Evolutionary conservation across 2,888 invertebrate species (phyloP).

Genomic region (Erebia ligea): DNA sequence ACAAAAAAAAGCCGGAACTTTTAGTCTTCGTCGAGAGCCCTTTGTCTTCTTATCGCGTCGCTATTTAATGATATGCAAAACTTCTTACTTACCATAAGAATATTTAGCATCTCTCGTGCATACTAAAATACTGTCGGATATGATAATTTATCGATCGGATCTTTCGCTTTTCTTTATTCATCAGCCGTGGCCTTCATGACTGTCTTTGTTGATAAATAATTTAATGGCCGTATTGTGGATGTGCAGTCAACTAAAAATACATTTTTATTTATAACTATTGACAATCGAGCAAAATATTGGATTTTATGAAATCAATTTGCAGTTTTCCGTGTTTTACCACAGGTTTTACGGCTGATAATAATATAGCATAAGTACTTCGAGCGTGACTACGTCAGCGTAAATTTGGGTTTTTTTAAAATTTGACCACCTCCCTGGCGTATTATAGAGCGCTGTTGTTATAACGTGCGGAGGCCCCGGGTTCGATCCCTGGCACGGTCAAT

Average conservation of each 20-base stretch:
- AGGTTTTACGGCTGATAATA: too few species aligned
- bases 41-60: constrained; percentile 2
- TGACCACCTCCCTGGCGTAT: too few species aligned
- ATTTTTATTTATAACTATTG: background rate
- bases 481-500: too few species aligned
- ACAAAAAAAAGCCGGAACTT: constrained; percentile 5
- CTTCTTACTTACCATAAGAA: constrained; percentile 7
- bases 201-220: constrained; percentile 22
- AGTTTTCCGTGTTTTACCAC: too few species aligned
- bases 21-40: background rate
- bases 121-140: constrained; percentile 37
- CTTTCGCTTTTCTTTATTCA: constrained; percentile 37
- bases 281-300: background rate
- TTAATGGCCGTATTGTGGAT: background rate
- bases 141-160: constrained; percentile 30
- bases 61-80: constrained; percentile 34
- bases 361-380: too few species aligned
- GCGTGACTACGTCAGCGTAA: too few species aligned
- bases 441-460: too few species aligned
- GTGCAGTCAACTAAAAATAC: constrained; percentile 4
- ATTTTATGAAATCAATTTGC: too few species aligned
- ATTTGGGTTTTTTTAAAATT: too few species aligned
- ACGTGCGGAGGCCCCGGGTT: too few species aligned
- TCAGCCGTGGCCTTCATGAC: constrained; percentile 24
- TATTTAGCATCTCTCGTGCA: constrained; percentile 23